Conservation (phyloP, 2,113 vertebrate species). For the Puntigrus tetrazona region DNA sequence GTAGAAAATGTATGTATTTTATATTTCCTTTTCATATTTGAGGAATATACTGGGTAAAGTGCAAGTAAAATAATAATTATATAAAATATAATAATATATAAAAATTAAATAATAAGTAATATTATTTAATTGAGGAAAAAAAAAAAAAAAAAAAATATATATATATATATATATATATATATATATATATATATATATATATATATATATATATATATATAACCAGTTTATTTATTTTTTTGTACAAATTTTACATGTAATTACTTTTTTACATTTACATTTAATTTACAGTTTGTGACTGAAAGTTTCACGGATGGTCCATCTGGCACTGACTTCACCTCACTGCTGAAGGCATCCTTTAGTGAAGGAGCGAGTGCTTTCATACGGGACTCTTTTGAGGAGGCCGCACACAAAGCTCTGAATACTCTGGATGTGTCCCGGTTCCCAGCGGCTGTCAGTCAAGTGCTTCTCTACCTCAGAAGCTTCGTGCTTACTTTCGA, state of each 20-base stretch:
- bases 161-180: no score
- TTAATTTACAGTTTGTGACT: conserved; percentile 74
- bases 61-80: no score
- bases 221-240: no score
- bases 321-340: conserved; percentile 63
- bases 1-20: not conserved
- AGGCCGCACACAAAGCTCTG: conserved; percentile 66
- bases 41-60: not conserved
- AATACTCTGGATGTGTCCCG: conserved; percentile 62
- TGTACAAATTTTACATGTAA: no score
- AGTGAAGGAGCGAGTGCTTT: conserved; percentile 61
- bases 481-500: conserved; percentile 80
- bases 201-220: no score
- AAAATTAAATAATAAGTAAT: no score
- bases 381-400: conserved; percentile 59
- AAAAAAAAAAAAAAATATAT: no score
- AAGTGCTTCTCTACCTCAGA: conserved; percentile 85
- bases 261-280: no score
- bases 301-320: not conserved
- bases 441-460: conserved; percentile 75
- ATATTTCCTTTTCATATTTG: not conserved
- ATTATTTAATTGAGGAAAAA: no score
- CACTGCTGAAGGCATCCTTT: conserved; percentile 76
- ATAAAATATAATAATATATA: no score
- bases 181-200: no score